A percentile compares a stretch with the other conserved stretches of the same genome.
Evolutionary conservation across 2,113 vertebrate species (phyloP).

Genomic region (Gadus macrocephalus): DNA sequence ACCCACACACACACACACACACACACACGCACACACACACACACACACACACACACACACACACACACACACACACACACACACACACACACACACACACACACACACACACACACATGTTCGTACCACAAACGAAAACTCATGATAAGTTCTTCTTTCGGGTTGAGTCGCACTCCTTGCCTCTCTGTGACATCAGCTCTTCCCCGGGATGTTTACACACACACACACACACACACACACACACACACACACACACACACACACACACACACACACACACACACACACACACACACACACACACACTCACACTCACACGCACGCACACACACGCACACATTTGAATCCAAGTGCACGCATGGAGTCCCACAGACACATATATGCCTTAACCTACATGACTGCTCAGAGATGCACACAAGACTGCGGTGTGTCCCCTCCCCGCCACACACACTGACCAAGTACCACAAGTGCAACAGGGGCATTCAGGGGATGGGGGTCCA

Average conservation of each 20-base stretch:
- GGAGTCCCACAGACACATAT: not conserved
- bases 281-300: not conserved
- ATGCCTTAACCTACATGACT: too few species aligned
- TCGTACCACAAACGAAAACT: not conserved
- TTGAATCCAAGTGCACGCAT: not conserved
- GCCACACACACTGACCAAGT: slow-evolving; percentile 20
- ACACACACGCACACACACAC: too few species aligned
- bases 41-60: too few species aligned
- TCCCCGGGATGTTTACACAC: not conserved
- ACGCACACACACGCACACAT: not conserved
- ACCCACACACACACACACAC: not conserved
- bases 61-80: too few species aligned
- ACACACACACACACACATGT: slow-evolving; percentile 27
- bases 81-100: slow-evolving; percentile 14
- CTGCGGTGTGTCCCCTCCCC: not conserved
- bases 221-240: not conserved
- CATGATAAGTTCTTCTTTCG: too few species aligned
- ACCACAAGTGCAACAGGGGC: slow-evolving; percentile 31
- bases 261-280: not conserved
- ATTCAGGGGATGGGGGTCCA: slow-evolving; percentile 51
- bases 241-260: not conserved
- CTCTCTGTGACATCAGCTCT: not conserved
- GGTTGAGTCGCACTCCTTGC: too few species aligned
- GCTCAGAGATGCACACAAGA: not conserved
- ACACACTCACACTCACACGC: not conserved